Percentiles rank a stretch among this genome's conserved stretches.
These are phyloP conservation scores for Monomorium pharaonis DNA, from an alignment of 1,140 invertebrate genomes.

Conservation along the genomic window DNA sequence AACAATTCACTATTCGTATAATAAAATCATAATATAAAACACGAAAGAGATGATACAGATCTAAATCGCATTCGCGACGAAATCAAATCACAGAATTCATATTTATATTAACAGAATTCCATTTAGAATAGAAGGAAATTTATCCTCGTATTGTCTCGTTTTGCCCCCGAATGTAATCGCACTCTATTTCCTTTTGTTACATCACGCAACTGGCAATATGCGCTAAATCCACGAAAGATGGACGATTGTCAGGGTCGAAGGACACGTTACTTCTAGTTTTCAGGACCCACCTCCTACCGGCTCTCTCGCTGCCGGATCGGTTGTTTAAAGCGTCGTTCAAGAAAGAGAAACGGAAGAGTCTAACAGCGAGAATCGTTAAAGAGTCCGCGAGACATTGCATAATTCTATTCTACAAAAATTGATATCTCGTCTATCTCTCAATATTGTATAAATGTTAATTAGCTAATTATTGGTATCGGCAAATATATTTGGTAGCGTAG, in stretches of 20 bases:
- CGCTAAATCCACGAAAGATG: constrained; percentile 55
- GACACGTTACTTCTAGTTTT: constrained; percentile 43
- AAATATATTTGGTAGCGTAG: constrained; percentile 17
- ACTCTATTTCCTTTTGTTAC: constrained; percentile 11
- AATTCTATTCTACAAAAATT: constrained; percentile 21
- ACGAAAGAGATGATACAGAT: neutral
- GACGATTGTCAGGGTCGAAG: constrained; percentile 68
- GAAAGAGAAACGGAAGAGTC: constrained; percentile 52
- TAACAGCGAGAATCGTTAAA: constrained; percentile 66
- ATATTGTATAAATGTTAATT: constrained; percentile 29
- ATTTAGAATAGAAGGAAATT: neutral
- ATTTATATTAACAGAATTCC: neutral
- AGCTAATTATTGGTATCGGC: constrained; percentile 1
- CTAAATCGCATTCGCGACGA: neutral
- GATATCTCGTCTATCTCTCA: constrained; percentile 36
- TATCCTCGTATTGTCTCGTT: neutral
- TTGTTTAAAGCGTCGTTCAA: constrained; percentile 17
- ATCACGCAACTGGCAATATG: constrained; percentile 10
- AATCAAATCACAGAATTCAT: neutral
- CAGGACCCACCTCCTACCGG: constrained; percentile 34
- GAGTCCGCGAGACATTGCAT: constrained; percentile 6
- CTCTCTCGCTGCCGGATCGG: neutral
- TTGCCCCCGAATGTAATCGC: neutral
- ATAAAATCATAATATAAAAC: neutral
- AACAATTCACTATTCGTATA: neutral